A percentile compares a stretch with the other conserved stretches of the same genome.
These are phyloP conservation scores for Plebejus anna DNA, from an alignment of 2,888 invertebrate species.

Conservation along the genomic window DNA sequence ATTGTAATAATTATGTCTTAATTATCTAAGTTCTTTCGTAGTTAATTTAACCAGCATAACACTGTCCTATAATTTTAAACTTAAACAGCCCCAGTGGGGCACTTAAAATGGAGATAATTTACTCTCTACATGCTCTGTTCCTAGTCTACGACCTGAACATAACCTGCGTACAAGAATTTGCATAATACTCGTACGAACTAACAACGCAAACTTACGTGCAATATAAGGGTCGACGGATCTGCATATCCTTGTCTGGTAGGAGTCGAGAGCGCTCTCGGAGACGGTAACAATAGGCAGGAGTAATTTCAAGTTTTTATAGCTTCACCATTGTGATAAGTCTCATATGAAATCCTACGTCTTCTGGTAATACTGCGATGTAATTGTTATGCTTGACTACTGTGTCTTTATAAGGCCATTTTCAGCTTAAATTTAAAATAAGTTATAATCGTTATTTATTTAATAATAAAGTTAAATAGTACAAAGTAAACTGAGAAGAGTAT, in stretches of 20 bases:
- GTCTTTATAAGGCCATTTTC: neutral
- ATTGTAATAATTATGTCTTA: too few relatives aligned
- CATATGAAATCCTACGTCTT: slow-evolving; percentile 20
- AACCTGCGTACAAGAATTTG: slow-evolving; percentile 14
- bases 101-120: neutral
- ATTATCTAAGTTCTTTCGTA: too few relatives aligned
- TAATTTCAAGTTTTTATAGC: slow-evolving; percentile 55
- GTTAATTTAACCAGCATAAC: too few relatives aligned
- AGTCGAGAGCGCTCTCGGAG: slow-evolving; percentile 51
- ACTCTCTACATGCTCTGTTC: neutral
- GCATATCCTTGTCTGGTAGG: slow-evolving; percentile 61
- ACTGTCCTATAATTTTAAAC: too few relatives aligned
- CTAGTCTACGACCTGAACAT: neutral
- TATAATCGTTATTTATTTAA: too few relatives aligned
- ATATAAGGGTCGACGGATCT: slow-evolving; percentile 50
- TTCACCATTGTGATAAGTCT: slow-evolving; percentile 33
- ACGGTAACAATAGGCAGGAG: slow-evolving; percentile 59
- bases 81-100: neutral
- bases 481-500: too few relatives aligned
- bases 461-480: too few relatives aligned
- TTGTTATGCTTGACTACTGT: neutral
- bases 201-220: slow-evolving; percentile 35
- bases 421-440: too few relatives aligned
- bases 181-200: slow-evolving; percentile 28
- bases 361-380: neutral